Evolutionary conservation across 2,797 vertebrate species (phyloP).

Genomic region (Luscinia megarhynchos): DNA sequence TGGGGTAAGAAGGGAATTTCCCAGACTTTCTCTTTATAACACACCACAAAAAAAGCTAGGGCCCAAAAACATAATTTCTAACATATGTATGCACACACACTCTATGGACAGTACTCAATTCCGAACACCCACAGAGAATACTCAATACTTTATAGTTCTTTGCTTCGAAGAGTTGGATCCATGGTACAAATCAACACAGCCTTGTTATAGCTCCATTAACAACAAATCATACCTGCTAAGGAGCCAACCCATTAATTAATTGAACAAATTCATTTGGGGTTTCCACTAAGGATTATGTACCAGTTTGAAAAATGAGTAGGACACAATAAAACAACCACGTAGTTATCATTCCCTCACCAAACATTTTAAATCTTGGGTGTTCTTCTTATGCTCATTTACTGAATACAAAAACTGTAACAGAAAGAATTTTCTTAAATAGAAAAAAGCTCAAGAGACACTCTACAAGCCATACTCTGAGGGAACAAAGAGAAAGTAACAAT

Average conservation of each 20-base stretch:
- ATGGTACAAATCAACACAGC: background rate
- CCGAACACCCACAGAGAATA: background rate
- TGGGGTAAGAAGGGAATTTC: background rate
- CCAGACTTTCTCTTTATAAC: background rate
- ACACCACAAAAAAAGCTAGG: background rate
- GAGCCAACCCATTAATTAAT: conserved; percentile 3
- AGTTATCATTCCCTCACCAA: background rate
- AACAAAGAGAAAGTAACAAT: background rate
- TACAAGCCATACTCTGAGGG: background rate
- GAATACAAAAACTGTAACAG: background rate
- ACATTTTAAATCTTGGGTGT: background rate
- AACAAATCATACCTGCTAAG: conserved; percentile 10
- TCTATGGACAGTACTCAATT: background rate
- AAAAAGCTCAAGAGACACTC: background rate
- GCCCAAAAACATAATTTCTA: background rate
- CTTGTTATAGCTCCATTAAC: conserved; percentile 18
- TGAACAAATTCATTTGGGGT: background rate
- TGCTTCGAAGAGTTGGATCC: conserved; percentile 2
- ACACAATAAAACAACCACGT: background rate
- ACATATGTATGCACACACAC: background rate
- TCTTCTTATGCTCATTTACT: background rate
- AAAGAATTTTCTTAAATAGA: background rate
- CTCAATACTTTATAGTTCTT: background rate
- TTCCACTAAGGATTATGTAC: conserved; percentile 13
- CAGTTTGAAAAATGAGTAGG: background rate